A percentile compares a stretch with the other conserved stretches of the same genome.
Conservation (phyloP, 2,113 vertebrate species). For the Daphoenositta chrysoptera region DNA sequence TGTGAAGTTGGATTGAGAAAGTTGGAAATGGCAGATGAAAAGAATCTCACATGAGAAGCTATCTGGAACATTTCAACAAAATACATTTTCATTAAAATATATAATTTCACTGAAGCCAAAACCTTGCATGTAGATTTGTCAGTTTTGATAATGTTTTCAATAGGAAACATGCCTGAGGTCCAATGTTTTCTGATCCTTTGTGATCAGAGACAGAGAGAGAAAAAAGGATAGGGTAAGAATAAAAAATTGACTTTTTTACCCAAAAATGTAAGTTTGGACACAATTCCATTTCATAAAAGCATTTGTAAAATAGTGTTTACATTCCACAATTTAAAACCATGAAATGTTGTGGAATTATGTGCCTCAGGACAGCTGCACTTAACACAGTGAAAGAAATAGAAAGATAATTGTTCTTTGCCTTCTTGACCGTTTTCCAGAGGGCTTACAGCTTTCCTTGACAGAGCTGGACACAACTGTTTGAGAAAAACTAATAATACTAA, state of each 20-base stretch:
- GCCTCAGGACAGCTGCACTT: neutral
- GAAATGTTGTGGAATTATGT: neutral
- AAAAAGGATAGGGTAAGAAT: neutral
- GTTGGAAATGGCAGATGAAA: neutral
- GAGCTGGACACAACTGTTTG: neutral
- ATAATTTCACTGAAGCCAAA: neutral
- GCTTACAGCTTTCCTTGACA: neutral
- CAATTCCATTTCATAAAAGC: neutral
- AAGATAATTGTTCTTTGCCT: neutral
- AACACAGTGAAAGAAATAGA: neutral
- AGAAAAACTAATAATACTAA: conserved; percentile 12
- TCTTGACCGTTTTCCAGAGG: neutral
- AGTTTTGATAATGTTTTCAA: conserved; percentile 5
- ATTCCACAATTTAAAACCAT: neutral
- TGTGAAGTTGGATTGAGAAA: neutral
- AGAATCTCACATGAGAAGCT: neutral
- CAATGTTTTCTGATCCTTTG: neutral
- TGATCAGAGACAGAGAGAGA: neutral
- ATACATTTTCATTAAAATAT: neutral
- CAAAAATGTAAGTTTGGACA: neutral
- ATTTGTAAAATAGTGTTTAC: neutral
- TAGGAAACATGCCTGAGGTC: neutral
- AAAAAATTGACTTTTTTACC: neutral
- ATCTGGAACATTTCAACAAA: neutral
- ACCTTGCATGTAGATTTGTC: neutral